Evolutionary conservation across 2,113 vertebrate species (phyloP).

Genomic region (Pseudorhombus dupliciocellatus): DNA sequence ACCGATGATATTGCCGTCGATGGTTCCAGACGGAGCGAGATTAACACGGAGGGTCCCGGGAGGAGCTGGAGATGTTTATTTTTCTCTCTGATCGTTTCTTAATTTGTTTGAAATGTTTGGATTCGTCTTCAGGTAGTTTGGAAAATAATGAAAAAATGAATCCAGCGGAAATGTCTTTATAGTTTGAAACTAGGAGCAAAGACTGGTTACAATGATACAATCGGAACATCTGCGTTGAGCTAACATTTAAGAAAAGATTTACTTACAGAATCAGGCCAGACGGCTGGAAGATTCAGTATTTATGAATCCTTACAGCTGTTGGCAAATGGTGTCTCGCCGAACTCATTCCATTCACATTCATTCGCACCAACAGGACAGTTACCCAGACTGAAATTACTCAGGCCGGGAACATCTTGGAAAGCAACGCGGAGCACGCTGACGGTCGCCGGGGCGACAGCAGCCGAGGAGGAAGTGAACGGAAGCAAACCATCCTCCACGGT

Average conservation of each 20-base stretch:
- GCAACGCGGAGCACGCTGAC: not conserved
- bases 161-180: too few relatives aligned
- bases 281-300: not conserved
- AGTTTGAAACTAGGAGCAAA: not conserved
- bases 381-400: not conserved
- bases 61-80: conserved; percentile 2
- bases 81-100: too few relatives aligned
- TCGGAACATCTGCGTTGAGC: too few relatives aligned
- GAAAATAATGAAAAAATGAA: not conserved
- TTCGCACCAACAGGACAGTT: not conserved
- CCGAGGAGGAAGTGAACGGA: not conserved
- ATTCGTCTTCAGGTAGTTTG: not conserved
- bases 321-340: not conserved
- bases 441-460: not conserved
- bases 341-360: not conserved
- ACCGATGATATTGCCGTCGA: not conserved
- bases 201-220: too few relatives aligned
- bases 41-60: not conserved
- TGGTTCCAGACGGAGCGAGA: not conserved
- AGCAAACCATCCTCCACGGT: conserved; percentile 16
- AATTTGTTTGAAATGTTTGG: too few relatives aligned
- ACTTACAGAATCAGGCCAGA: too few relatives aligned
- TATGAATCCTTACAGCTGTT: not conserved
- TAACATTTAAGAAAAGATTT: too few relatives aligned
- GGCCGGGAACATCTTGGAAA: not conserved